Evolutionary conservation across 1,140 invertebrate genomes (phyloP).

Genomic region (Ylistrum balloti): DNA sequence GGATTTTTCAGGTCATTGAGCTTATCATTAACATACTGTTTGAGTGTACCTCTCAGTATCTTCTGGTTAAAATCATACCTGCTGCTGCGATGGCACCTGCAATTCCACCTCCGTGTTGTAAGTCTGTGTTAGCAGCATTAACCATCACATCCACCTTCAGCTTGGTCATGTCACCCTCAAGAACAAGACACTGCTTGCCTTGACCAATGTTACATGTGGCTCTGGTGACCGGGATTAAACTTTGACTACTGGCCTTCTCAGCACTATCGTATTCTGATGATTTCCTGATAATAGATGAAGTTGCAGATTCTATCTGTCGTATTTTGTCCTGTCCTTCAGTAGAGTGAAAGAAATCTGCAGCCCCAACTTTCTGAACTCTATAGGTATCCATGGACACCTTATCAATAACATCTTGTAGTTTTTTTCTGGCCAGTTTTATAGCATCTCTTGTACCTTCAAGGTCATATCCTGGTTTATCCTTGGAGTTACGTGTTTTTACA

Average conservation of each 20-base stretch:
- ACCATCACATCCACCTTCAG: slow-evolving; percentile 71
- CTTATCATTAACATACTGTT: no score
- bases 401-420: neutral
- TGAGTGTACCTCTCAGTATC: no score
- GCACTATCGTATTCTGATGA: neutral
- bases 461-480: neutral
- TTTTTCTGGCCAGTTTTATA: neutral
- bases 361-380: neutral
- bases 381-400: neutral
- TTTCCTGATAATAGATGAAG: neutral
- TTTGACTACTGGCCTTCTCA: neutral
- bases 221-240: neutral
- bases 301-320: neutral
- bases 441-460: neutral
- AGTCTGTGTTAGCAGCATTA: slow-evolving; percentile 70
- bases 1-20: no score
- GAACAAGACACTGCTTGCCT: slow-evolving; percentile 47
- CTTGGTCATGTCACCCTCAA: slow-evolving; percentile 67
- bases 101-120: slow-evolving; percentile 69
- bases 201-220: neutral
- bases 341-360: neutral
- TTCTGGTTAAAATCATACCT: no score
- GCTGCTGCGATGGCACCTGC: slow-evolving; percentile 60
- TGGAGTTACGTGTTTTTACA: slow-evolving; percentile 3
- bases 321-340: neutral